Conservation (phyloP, 2,888 invertebrate species). For the Macrophya alboannulata region DNA sequence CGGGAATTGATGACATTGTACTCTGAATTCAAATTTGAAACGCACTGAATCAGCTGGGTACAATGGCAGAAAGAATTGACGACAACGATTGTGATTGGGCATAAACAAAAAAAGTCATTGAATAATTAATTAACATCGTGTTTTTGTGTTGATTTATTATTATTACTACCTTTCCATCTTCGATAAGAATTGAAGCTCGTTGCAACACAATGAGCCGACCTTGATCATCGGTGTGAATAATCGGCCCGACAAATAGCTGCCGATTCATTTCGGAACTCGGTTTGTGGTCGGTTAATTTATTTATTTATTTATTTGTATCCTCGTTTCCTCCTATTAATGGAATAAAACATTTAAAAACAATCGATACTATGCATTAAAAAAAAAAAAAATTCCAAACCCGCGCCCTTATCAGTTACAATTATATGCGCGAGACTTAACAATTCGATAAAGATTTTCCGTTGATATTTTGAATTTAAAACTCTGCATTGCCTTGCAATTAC, state of each 20-base stretch:
- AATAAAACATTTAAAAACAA: not conserved
- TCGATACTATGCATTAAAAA: not conserved
- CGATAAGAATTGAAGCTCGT: slow-evolving; percentile 70
- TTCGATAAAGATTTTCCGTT: not conserved
- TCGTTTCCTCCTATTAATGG: not conserved
- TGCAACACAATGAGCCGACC: slow-evolving; percentile 69
- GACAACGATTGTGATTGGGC: not conserved
- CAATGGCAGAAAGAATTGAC: not conserved
- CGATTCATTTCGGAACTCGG: slow-evolving; percentile 62
- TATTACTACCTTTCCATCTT: slow-evolving; percentile 73
- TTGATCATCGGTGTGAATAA: slow-evolving; percentile 69
- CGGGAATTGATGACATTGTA: no score
- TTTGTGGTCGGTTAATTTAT: not conserved
- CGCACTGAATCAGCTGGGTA: not conserved
- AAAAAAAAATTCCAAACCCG: not conserved
- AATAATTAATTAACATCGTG: not conserved
- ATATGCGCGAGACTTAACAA: not conserved
- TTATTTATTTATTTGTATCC: not conserved
- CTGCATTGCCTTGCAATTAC: not conserved
- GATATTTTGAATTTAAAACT: not conserved
- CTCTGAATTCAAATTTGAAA: not conserved
- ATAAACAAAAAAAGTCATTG: not conserved
- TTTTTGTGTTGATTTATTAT: not conserved
- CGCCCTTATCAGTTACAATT: not conserved
- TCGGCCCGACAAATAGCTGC: slow-evolving; percentile 72